A percentile compares a stretch with the other conserved stretches of the same genome.
These are phyloP conservation scores for Coenobita brevimanus DNA, from an alignment of 1,140 invertebrate genomes.

Conservation along the genomic window DNA sequence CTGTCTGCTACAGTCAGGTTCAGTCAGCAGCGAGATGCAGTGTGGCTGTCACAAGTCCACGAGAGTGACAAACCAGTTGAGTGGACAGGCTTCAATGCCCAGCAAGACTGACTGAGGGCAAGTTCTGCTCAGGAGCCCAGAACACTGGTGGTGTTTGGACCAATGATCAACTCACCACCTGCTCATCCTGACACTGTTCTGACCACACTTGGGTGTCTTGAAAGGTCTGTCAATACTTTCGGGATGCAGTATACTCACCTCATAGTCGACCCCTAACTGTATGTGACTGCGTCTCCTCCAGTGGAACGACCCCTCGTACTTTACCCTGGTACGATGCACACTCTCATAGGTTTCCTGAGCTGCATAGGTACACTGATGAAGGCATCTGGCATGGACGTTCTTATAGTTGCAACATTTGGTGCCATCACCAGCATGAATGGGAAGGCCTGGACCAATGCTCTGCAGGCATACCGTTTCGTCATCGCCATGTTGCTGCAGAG, in stretches of 20 bases:
- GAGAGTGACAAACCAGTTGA: too few relatives aligned
- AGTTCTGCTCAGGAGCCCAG: too few relatives aligned
- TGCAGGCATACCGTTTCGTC: slow-evolving; percentile 14
- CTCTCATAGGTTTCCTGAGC: neutral
- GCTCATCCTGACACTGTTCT: slow-evolving; percentile 6
- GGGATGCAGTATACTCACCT: neutral
- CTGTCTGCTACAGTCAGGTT: too few relatives aligned
- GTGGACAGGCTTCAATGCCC: too few relatives aligned
- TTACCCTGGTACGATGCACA: neutral
- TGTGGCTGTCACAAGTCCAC: too few relatives aligned
- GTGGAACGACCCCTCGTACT: neutral
- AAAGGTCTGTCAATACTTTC: neutral
- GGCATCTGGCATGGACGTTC: neutral
- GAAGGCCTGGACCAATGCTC: slow-evolving; percentile 22
- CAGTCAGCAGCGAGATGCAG: too few relatives aligned
- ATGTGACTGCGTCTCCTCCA: neutral
- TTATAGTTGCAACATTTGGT: neutral
- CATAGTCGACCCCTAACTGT: neutral
- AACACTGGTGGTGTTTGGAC: neutral
- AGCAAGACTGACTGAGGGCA: too few relatives aligned
- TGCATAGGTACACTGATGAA: neutral
- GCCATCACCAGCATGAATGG: slow-evolving; percentile 3
- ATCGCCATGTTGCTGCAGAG: neutral
- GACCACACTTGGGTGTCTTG: slow-evolving; percentile 3
- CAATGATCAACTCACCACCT: neutral